Conservation (phyloP, 2,888 invertebrate genomes). For the Punctoribates punctum region DNA sequence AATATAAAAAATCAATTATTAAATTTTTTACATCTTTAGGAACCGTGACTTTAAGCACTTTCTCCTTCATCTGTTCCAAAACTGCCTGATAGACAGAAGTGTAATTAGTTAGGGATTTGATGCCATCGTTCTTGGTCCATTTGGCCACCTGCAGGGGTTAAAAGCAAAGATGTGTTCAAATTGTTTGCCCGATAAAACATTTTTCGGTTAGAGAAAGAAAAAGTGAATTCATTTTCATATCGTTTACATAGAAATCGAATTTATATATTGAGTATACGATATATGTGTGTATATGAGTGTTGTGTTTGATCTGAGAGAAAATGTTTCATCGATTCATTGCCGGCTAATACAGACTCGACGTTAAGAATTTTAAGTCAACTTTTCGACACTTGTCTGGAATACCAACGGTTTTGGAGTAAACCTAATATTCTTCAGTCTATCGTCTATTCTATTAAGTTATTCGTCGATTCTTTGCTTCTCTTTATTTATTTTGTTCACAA, state of each 20-base stretch:
- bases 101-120: slow-evolving; percentile 34
- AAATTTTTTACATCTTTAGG: neutral
- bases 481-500: too few species aligned
- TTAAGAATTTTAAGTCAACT: neutral
- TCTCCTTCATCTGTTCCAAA: slow-evolving; percentile 39
- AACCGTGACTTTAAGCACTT: slow-evolving; percentile 37
- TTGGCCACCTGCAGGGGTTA: slow-evolving; percentile 32
- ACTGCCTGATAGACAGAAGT: slow-evolving; percentile 25
- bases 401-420: neutral
- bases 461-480: neutral
- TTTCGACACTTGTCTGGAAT: neutral
- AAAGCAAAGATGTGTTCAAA: neutral
- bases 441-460: too few species aligned
- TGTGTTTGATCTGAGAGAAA: neutral
- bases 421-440: too few species aligned
- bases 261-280: neutral
- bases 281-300: too few species aligned
- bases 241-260: neutral
- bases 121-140: slow-evolving; percentile 31
- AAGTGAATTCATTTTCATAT: neutral
- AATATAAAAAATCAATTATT: neutral
- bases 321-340: neutral
- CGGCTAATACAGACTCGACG: neutral
- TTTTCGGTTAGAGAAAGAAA: neutral
- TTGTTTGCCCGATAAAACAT: neutral